Base-by-base conservation (phyloP, 2,797 vertebrate species). In the Loriculus beryllinus region DNA sequence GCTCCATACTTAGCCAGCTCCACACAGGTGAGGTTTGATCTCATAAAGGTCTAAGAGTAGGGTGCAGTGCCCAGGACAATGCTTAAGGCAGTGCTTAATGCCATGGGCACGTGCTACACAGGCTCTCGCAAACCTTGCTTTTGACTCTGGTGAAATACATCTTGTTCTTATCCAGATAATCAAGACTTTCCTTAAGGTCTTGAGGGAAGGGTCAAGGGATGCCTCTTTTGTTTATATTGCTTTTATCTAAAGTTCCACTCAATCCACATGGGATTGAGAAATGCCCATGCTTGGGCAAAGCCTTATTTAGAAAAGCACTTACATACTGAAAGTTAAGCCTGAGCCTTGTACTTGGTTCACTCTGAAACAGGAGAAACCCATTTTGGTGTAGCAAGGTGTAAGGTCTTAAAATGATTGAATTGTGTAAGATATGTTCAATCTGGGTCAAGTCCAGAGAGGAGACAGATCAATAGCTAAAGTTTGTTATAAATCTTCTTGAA, bases 51-150 rank as follows among this genome's bases (percentile, higher is more conserved):
- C 31, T 31, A 52, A 71, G 49, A 11, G 18, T 12, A 54, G 31
- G 25, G 4, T 10, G 4, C 19, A 42, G 20, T 9, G 7, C 11
- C 35, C 43, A 64, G 40, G 28, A 19, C 62, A 67, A 5, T 14
- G 56, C n/a, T n/a, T n/a, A n/a, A n/a, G n/a, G n/a, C n/a, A n/a
- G 1, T 29, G 29, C 33, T 54, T 45, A 6, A 20, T 39, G 26
- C 11, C 39, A 21, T 2, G 49, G 45, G 7, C n/a, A 57, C 0
- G 0, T 0, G 1, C 48, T 68, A 25, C 59, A 47, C 4, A 29
- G 54, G 20, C 7, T 82, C 33, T 70, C 3, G 5, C 17, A 42
- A 56, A 22, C 12, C 62, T 63, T 51, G 23, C 4, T 87, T 74
- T 67, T 64, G 39, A 57, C n/a, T 56, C 29, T 14, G 25, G 6